A percentile compares a stretch with the other conserved stretches of the same genome.
Evolutionary conservation across 2,888 invertebrate genomes (phyloP).

Genomic region (Xestia c-nigrum): DNA sequence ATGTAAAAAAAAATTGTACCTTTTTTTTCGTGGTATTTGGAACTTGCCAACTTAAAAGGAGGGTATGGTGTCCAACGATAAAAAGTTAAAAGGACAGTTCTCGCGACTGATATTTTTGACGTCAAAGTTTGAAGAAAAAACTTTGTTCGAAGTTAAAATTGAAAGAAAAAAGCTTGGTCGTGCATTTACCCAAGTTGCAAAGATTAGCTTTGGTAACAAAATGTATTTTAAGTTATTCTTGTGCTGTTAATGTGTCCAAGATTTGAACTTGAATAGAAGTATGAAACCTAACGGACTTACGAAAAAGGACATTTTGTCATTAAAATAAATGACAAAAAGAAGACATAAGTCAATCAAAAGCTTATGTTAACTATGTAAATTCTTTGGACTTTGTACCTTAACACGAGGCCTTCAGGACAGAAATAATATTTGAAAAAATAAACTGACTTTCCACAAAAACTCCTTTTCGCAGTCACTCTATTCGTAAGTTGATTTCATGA

Average conservation of each 20-base stretch:
- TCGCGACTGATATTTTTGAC: not conserved
- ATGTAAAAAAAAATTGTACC: slow-evolving; percentile 53
- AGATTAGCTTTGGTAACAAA: not conserved
- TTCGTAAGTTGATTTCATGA: slow-evolving; percentile 38
- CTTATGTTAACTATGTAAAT: too few species aligned
- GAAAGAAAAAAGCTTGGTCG: not conserved
- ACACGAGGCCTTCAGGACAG: not conserved
- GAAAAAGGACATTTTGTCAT: not conserved
- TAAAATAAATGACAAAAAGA: not conserved
- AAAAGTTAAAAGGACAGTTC: not conserved
- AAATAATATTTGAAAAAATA: not conserved
- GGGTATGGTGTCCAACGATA: slow-evolving; percentile 40
- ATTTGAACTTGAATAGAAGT: not conserved
- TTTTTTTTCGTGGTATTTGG: slow-evolving; percentile 49
- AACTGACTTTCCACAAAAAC: not conserved
- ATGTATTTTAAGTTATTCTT: not conserved
- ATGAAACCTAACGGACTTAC: not conserved
- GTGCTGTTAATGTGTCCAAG: not conserved
- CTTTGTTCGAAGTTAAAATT: not conserved
- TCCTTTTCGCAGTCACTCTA: slow-evolving; percentile 42
- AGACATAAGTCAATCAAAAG: not conserved
- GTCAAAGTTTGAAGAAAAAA: not conserved
- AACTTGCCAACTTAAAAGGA: slow-evolving; percentile 54
- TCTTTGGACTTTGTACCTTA: not conserved
- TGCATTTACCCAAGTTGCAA: not conserved